These are phyloP conservation scores for Mus minutoides DNA, from an alignment of 2,797 vertebrate species.

Conservation along the genomic window DNA sequence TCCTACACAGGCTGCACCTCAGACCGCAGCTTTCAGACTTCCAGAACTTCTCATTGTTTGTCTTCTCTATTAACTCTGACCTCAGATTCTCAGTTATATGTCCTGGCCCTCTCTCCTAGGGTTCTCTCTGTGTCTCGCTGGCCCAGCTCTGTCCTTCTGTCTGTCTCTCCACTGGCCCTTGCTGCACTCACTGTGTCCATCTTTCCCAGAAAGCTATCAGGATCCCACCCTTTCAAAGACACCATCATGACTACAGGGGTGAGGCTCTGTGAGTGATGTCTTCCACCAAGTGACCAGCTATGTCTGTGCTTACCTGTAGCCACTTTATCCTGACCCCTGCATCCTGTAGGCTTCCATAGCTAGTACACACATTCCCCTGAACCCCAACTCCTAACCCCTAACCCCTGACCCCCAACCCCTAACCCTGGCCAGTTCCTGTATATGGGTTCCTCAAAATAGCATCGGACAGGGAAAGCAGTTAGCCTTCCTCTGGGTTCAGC, in stretches of 20 bases:
- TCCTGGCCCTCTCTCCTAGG: not conserved
- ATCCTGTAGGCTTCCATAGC: not conserved
- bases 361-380: accelerated
- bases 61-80: not conserved
- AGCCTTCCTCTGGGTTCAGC: not conserved
- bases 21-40: not conserved
- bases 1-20: not conserved
- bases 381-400: not conserved
- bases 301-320: not conserved
- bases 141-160: not conserved
- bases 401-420: not conserved
- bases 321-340: not conserved
- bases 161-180: not conserved
- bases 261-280: not conserved
- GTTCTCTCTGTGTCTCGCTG: not conserved
- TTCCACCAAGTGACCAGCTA: not conserved
- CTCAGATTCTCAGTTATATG: not conserved
- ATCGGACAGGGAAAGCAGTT: not conserved
- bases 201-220: not conserved
- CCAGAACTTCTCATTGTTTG: not conserved
- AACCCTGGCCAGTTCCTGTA: not conserved
- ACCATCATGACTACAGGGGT: not conserved
- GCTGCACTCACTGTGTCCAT: not conserved
- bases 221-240: not conserved
- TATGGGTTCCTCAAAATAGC: not conserved